phyloP scores from a whole-genome alignment of 2,113 vertebrate genomes.

The Syngnathus floridae region DNA sequence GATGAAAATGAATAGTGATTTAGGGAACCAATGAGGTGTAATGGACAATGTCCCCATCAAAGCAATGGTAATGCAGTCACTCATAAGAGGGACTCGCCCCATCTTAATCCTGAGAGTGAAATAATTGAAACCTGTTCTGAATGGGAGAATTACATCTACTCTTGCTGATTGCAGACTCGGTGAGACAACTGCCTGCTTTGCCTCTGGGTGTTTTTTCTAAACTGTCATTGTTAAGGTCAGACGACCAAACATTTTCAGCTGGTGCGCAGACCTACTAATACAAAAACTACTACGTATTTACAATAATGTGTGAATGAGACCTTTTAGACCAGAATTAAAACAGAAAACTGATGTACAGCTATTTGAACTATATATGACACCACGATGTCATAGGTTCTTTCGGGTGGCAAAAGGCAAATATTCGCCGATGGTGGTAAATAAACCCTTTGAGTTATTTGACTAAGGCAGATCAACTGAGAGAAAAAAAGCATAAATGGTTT shows the following conservation, averaged over 20 bases:
- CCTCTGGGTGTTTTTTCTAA: slow-evolving; percentile 1
- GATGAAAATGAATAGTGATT: slow-evolving; percentile 48
- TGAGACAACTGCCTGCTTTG: neutral
- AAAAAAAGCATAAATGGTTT: neutral
- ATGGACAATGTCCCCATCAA: slow-evolving; percentile 47
- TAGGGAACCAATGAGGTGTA: slow-evolving; percentile 57
- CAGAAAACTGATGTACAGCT: neutral
- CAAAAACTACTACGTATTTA: neutral
- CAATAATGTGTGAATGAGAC: neutral
- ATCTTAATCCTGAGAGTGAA: slow-evolving; percentile 14
- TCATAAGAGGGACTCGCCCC: slow-evolving; percentile 37
- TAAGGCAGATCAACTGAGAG: too few species aligned
- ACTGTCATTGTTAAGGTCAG: neutral
- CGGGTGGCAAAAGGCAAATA: neutral
- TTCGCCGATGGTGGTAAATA: neutral
- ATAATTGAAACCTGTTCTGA: slow-evolving; percentile 24
- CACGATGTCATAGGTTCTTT: neutral
- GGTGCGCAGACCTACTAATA: neutral
- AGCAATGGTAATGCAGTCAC: slow-evolving; percentile 40
- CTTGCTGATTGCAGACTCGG: too few species aligned
- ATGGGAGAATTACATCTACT: slow-evolving; percentile 15
- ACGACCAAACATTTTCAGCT: neutral
- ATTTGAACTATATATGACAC: neutral
- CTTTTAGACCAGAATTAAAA: neutral
- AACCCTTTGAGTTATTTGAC: neutral